These are phyloP conservation scores for Tiliacea citrago DNA, from an alignment of 2,888 invertebrate genomes.

Conservation along the genomic window DNA sequence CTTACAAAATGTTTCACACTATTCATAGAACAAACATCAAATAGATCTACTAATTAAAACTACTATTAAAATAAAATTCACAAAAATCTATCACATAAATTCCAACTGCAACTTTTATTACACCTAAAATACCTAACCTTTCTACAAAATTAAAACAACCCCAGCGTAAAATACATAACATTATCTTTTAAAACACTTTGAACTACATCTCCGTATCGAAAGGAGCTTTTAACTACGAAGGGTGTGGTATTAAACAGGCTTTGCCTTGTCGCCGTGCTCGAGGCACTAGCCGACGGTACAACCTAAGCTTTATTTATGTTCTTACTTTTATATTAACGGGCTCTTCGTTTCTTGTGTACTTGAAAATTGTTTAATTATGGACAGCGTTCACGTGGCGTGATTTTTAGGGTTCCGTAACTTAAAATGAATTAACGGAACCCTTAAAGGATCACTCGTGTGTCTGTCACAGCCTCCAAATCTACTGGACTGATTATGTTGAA, in stretches of 20 bases:
- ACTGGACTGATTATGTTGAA: no score
- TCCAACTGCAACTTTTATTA: not conserved
- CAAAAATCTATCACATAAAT: not conserved
- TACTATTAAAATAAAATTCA: not conserved
- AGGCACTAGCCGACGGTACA: slow-evolving; percentile 58
- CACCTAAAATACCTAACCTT: slow-evolving; percentile 16
- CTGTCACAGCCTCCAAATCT: no score
- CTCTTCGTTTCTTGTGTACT: slow-evolving; percentile 33
- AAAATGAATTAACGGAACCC: no score
- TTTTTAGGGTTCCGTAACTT: no score
- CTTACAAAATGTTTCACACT: not conserved
- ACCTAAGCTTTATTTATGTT: slow-evolving; percentile 68
- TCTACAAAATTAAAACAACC: slow-evolving; percentile 49
- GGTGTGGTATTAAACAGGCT: slow-evolving; percentile 63
- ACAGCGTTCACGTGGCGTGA: slow-evolving; percentile 23
- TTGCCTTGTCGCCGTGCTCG: slow-evolving; percentile 63
- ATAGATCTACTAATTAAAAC: no score
- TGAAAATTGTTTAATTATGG: slow-evolving; percentile 62
- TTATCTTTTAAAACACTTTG: slow-evolving; percentile 61
- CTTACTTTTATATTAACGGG: slow-evolving; percentile 61
- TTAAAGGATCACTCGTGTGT: no score
- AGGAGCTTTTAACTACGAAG: slow-evolving; percentile 63
- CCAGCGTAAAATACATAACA: slow-evolving; percentile 46
- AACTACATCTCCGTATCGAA: slow-evolving; percentile 62
- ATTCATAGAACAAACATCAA: not conserved